A percentile compares a stretch with the other conserved stretches of the same genome.
These are phyloP conservation scores for Hypsibius dujardini DNA, from an alignment of 1,140 invertebrate species.

Conservation along the genomic window DNA sequence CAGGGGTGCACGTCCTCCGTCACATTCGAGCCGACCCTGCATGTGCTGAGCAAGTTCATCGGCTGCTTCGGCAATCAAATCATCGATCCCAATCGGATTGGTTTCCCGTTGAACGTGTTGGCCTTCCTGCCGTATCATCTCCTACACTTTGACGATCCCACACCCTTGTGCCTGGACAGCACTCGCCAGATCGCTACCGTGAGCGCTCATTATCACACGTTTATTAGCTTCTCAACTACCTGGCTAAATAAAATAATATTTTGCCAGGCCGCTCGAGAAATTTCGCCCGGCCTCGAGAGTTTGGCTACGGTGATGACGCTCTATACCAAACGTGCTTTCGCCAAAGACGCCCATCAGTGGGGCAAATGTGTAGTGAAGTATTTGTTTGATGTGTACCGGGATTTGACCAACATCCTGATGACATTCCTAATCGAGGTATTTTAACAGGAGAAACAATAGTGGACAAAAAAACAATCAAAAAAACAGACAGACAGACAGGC, in stretches of 20 bases:
- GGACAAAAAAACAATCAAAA: no score
- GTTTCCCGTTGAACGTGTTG: slow-evolving; percentile 91
- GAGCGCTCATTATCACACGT: slow-evolving; percentile 13
- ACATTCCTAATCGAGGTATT: slow-evolving; percentile 82
- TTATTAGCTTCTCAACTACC: slow-evolving; percentile 18
- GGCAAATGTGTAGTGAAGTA: slow-evolving; percentile 99
- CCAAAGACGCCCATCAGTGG: slow-evolving; percentile 97
- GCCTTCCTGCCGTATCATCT: slow-evolving; percentile 88
- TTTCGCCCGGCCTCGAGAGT: slow-evolving; percentile 78
- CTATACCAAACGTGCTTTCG: slow-evolving; percentile 84
- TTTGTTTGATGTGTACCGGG: slow-evolving; percentile 81
- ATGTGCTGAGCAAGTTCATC: slow-evolving; percentile 66
- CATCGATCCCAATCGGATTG: slow-evolving; percentile 66
- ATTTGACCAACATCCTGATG: slow-evolving; percentile 71
- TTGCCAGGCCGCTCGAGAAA: slow-evolving; percentile 61
- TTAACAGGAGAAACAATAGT: no score
- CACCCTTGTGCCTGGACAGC: slow-evolving; percentile 71
- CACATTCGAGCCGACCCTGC: slow-evolving; percentile 39
- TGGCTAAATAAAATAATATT: slow-evolving; percentile 22
- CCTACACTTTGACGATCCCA: slow-evolving; percentile 85
- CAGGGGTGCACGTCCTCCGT: slow-evolving; percentile 45
- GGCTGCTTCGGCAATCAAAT: slow-evolving; percentile 67
- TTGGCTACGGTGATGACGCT: slow-evolving; percentile 94
- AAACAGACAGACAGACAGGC: slow-evolving; percentile 19
- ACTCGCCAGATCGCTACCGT: slow-evolving; percentile 85